These are phyloP conservation scores for Candoia aspera DNA, from an alignment of 2,113 vertebrate genomes.

Conservation along the genomic window DNA sequence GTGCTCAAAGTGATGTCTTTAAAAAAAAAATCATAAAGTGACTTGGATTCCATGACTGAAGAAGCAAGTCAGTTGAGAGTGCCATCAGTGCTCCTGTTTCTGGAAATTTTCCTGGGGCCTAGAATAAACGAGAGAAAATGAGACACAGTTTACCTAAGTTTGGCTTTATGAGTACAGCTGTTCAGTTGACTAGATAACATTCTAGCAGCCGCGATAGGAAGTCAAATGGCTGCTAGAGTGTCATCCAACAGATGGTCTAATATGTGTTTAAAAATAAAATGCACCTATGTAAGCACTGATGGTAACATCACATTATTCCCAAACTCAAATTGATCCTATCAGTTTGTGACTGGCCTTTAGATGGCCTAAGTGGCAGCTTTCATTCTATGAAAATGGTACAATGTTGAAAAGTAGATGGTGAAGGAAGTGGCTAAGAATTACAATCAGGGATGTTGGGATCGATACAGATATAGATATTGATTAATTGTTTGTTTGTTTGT, in stretches of 20 bases:
- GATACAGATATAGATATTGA: too few relatives aligned
- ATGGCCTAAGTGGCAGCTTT: too few relatives aligned
- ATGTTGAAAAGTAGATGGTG: background rate
- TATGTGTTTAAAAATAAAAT: background rate
- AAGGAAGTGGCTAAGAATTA: background rate
- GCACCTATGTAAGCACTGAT: background rate
- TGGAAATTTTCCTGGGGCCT: background rate
- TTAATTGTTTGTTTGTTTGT: too few relatives aligned
- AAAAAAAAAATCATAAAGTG: background rate
- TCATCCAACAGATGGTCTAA: background rate
- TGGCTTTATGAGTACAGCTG: background rate
- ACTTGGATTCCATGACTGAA: background rate
- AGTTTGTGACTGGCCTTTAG: background rate
- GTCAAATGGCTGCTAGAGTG: background rate
- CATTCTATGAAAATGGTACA: too few relatives aligned
- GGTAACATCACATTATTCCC: background rate
- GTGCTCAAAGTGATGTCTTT: background rate
- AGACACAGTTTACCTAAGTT: background rate
- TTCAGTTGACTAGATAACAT: background rate
- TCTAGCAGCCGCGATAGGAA: background rate
- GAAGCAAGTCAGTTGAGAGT: background rate
- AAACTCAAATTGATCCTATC: background rate
- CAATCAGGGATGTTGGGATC: background rate
- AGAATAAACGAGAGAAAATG: background rate
- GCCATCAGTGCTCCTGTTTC: too few relatives aligned